Percentiles rank a stretch among this genome's conserved stretches.
phyloP scores from a whole-genome alignment of 2,113 vertebrate species.

The Heloderma charlesbogerti region DNA sequence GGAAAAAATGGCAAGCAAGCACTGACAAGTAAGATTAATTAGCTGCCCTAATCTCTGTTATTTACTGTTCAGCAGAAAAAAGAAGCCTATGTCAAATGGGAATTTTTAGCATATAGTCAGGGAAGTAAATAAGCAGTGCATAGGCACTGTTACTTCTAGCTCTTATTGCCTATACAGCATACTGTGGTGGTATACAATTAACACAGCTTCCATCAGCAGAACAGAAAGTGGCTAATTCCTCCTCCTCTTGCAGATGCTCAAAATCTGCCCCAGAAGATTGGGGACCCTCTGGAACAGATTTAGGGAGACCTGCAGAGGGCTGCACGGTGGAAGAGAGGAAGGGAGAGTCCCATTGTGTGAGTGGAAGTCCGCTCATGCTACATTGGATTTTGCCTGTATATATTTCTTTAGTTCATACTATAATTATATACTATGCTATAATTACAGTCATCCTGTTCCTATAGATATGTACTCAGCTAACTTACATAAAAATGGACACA shows the following conservation, averaged over 20 bases:
- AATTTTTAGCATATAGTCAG: not conserved
- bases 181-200: no score
- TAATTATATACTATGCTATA: not conserved
- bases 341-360: no score
- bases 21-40: slow-evolving; percentile 9
- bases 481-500: not conserved
- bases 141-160: not conserved
- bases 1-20: not conserved
- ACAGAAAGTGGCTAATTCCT: no score
- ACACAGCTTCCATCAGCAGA: no score
- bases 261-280: no score
- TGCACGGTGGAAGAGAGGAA: no score
- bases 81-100: not conserved
- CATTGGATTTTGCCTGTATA: no score
- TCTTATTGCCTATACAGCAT: not conserved
- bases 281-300: no score
- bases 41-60: not conserved
- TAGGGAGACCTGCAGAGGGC: no score
- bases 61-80: not conserved
- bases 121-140: not conserved
- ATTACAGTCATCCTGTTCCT: not conserved
- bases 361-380: no score
- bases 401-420: not conserved
- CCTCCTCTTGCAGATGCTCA: no score
- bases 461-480: not conserved